Percentiles rank a stretch among this genome's conserved stretches.
Evolutionary conservation across 1,140 invertebrate genomes (phyloP).

Genomic region (Rhyzopertha dominica): DNA sequence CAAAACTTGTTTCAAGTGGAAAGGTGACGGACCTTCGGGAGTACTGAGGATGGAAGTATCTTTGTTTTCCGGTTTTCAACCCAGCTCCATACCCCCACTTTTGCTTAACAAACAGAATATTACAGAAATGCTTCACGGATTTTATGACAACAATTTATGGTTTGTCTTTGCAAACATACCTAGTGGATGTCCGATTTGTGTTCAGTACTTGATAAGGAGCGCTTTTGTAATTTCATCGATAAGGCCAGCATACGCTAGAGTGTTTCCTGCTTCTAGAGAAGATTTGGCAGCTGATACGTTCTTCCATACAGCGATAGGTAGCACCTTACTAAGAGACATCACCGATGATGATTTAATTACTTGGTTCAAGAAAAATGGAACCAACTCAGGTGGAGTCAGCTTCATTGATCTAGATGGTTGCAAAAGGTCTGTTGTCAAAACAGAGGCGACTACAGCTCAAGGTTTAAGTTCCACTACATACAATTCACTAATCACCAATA

Average conservation of each 20-base stretch:
- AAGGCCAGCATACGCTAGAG: constrained; percentile 55
- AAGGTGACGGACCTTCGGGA: constrained; percentile 52
- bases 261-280: constrained; percentile 54
- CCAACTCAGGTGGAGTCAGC: constrained; percentile 12
- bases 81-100: constrained; percentile 43
- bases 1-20: constrained; percentile 60
- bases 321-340: constrained; percentile 52
- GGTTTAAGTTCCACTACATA: neutral
- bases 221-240: constrained; percentile 54
- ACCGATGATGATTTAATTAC: constrained; percentile 60
- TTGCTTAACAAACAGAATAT: constrained; percentile 47
- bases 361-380: constrained; percentile 56
- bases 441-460: constrained; percentile 19
- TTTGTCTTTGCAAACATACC: constrained; percentile 60
- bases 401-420: too few relatives aligned
- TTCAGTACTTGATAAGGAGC: constrained; percentile 53
- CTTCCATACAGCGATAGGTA: constrained; percentile 54
- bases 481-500: constrained; percentile 5
- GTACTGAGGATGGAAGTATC: constrained; percentile 56
- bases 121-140: constrained; percentile 54
- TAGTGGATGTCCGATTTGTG: constrained; percentile 54
- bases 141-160: constrained; percentile 55
- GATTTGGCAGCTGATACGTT: constrained; percentile 57
- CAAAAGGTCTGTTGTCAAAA: too few relatives aligned
- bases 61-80: constrained; percentile 59